phyloP scores from a whole-genome alignment of 2,113 vertebrate species.

The Cynoglossus semilaevis region DNA sequence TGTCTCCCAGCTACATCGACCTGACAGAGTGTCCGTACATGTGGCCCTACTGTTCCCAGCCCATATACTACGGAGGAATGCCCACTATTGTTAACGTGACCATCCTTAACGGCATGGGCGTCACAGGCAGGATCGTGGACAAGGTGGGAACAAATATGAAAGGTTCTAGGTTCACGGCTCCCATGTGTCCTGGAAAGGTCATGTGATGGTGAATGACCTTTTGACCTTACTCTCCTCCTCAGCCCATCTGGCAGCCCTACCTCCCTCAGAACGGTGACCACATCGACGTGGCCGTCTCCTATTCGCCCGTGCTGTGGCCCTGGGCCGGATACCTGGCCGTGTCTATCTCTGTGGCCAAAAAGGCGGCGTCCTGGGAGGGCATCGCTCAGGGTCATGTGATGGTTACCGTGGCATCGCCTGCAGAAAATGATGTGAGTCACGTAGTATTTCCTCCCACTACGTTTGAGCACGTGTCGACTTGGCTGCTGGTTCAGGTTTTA shows the following conservation, averaged over 20 bases:
- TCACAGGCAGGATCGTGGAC: constrained; percentile 93
- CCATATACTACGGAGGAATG: constrained; percentile 98
- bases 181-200: too few relatives aligned
- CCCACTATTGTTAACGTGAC: constrained; percentile 96
- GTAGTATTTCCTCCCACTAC: too few relatives aligned
- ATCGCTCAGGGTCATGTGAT: constrained; percentile 95
- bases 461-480: too few relatives aligned
- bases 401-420: constrained; percentile 91
- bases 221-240: constrained; percentile 16
- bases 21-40: constrained; percentile 98
- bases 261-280: constrained; percentile 95
- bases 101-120: constrained; percentile 98
- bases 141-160: constrained; percentile 80
- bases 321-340: constrained; percentile 98
- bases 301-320: constrained; percentile 92
- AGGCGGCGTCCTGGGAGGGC: constrained; percentile 95
- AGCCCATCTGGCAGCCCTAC: constrained; percentile 99
- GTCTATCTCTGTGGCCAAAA: constrained; percentile 97
- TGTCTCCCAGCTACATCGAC: constrained; percentile 97
- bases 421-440: constrained; percentile 84
- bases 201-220: too few relatives aligned
- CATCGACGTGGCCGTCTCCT: constrained; percentile 94
- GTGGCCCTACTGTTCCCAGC: constrained; percentile 99
- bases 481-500: too few relatives aligned
- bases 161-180: too few relatives aligned